A percentile compares a stretch with the other conserved stretches of the same genome.
These are phyloP conservation scores for Tipula vernalis DNA, from an alignment of 2,888 invertebrate genomes.

Conservation along the genomic window DNA sequence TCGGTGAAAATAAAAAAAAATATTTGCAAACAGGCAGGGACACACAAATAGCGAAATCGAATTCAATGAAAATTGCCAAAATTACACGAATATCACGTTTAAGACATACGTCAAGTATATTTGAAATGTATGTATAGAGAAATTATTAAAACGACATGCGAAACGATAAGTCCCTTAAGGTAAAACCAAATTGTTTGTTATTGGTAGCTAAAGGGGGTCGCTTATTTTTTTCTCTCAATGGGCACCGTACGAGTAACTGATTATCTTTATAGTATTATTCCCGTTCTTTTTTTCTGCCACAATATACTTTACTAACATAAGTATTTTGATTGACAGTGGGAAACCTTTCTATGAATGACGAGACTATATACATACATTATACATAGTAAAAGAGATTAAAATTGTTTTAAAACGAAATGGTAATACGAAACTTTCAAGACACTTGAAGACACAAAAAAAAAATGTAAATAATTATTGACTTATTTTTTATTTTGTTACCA, in stretches of 20 bases:
- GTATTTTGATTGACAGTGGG: neutral
- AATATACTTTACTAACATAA: neutral
- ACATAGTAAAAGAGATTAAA: neutral
- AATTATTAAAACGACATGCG: neutral
- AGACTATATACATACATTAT: neutral
- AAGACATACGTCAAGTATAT: neutral
- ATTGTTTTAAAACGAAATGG: neutral
- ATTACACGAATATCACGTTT: neutral
- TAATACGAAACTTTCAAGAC: neutral
- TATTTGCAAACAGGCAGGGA: neutral
- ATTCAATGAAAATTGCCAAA: neutral
- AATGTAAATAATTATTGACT: neutral
- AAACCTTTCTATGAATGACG: neutral
- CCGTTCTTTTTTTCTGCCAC: neutral
- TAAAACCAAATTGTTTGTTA: neutral
- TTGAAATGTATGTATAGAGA: neutral
- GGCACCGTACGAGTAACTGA: neutral
- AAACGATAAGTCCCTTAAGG: neutral
- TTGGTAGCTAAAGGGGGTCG: neutral
- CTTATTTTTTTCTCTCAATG: neutral
- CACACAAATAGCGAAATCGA: neutral
- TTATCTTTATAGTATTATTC: neutral
- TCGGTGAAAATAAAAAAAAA: neutral
- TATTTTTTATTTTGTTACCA: neutral
- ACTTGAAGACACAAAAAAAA: neutral